Evolutionary conservation across 2,888 invertebrate genomes (phyloP).

Genomic region (Agrochola circellaris): DNA sequence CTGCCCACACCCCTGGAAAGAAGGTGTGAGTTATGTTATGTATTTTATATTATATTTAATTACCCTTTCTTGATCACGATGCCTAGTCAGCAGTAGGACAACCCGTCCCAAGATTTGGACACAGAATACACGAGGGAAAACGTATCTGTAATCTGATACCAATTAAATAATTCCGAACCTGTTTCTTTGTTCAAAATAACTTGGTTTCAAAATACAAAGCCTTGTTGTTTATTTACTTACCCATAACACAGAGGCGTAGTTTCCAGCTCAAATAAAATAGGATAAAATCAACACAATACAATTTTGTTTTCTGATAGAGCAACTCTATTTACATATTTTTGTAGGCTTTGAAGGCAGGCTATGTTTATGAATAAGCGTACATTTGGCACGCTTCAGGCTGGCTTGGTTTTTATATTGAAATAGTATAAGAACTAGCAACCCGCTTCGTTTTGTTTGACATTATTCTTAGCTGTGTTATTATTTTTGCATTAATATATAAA

Average conservation of each 20-base stretch:
- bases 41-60: too few relatives aligned
- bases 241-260: slow-evolving; percentile 22
- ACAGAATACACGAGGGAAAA: background rate
- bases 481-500: background rate
- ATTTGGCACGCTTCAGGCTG: slow-evolving; percentile 34
- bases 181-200: slow-evolving; percentile 21
- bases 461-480: background rate
- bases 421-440: slow-evolving; percentile 1
- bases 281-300: slow-evolving; percentile 46
- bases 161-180: slow-evolving; percentile 30
- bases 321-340: slow-evolving; percentile 51
- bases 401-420: slow-evolving; percentile 25
- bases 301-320: slow-evolving; percentile 44
- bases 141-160: slow-evolving; percentile 29
- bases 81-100: background rate
- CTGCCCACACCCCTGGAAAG: too few relatives aligned
- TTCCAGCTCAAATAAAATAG: slow-evolving; percentile 32
- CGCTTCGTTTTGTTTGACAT: slow-evolving; percentile 10
- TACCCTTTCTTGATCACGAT: background rate
- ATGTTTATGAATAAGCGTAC: slow-evolving; percentile 48
- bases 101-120: background rate
- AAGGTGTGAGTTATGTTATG: too few relatives aligned
- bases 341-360: slow-evolving; percentile 34
- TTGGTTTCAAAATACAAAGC: slow-evolving; percentile 20
- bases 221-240: slow-evolving; percentile 34